A percentile compares a stretch with the other conserved stretches of the same genome.
Conservation (phyloP, 2,797 vertebrate genomes). For the Bryconaethiops microstoma region DNA sequence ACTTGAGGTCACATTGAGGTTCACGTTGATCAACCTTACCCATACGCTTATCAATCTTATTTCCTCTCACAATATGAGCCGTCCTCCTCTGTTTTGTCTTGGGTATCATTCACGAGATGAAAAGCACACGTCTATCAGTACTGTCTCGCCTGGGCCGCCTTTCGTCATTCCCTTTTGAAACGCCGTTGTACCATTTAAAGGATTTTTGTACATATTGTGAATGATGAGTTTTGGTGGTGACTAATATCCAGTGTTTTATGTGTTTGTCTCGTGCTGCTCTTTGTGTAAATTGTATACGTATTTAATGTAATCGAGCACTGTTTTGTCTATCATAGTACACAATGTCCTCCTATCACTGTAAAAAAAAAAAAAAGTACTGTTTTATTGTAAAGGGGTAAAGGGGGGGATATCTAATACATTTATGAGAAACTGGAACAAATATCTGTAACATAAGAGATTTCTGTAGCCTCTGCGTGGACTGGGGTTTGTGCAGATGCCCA, state of each 20-base stretch:
- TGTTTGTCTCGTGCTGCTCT: slow-evolving; percentile 75
- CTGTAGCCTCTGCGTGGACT: slow-evolving; percentile 68
- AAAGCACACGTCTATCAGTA: not conserved
- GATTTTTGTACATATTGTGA: slow-evolving; percentile 76
- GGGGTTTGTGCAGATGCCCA: slow-evolving; percentile 82
- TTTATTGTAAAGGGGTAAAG: slow-evolving; percentile 22
- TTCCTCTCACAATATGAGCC: not conserved
- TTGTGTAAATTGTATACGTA: slow-evolving; percentile 76
- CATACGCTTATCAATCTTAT: not conserved
- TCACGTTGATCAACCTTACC: not conserved
- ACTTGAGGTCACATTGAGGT: not conserved
- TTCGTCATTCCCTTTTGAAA: slow-evolving; percentile 64
- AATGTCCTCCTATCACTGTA: slow-evolving; percentile 51
- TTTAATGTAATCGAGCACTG: slow-evolving; percentile 85
- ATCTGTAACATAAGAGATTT: slow-evolving; percentile 64
- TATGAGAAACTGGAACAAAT: slow-evolving; percentile 48
- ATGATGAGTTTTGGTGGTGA: slow-evolving; percentile 73
- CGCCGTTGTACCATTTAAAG: slow-evolving; percentile 66
- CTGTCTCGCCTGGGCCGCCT: slow-evolving; percentile 5
- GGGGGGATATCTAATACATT: slow-evolving; percentile 24
- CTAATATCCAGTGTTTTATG: slow-evolving; percentile 66
- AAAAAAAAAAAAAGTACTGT: not conserved
- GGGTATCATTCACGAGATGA: not conserved
- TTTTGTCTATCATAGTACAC: slow-evolving; percentile 64
- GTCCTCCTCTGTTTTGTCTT: not conserved